Evolutionary conservation across 2,113 vertebrate genomes (phyloP).

Genomic region (Merops nubicus): DNA sequence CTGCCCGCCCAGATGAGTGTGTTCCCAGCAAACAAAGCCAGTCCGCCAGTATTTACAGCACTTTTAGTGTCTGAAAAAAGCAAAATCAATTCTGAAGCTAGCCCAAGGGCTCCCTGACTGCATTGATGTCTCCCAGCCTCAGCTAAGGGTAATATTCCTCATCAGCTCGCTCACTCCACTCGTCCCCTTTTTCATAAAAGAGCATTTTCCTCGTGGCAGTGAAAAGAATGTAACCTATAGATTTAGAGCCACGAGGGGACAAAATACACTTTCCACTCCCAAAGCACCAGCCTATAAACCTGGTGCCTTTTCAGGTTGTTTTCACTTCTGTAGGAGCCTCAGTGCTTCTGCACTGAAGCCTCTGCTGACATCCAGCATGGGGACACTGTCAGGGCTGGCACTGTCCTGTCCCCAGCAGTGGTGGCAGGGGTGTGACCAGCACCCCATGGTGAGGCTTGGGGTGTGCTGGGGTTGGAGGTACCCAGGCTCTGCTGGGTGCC

Average conservation of each 20-base stretch:
- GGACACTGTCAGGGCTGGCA: accelerated
- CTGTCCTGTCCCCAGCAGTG: neutral
- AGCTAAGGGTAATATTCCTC: neutral
- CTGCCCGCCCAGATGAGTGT: accelerated
- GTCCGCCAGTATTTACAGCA: neutral
- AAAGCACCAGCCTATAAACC: neutral
- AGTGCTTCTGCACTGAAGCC: neutral
- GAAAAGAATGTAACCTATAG: neutral
- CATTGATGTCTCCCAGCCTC: neutral
- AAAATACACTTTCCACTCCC: neutral
- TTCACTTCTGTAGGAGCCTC: neutral
- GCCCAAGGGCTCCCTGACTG: neutral
- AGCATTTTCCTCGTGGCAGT: neutral
- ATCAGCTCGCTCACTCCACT: neutral
- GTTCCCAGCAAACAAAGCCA: neutral
- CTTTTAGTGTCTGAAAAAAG: neutral
- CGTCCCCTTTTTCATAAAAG: neutral
- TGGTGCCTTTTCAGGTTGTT: neutral
- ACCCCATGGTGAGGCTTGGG: neutral
- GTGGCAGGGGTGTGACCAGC: neutral
- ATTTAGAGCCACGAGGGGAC: neutral
- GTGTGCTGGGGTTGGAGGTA: neutral
- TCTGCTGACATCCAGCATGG: neutral
- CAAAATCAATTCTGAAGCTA: neutral
- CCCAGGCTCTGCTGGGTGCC: neutral